These are phyloP conservation scores for Danio tinwini DNA, from an alignment of 2,797 vertebrate genomes.

Conservation along the genomic window DNA sequence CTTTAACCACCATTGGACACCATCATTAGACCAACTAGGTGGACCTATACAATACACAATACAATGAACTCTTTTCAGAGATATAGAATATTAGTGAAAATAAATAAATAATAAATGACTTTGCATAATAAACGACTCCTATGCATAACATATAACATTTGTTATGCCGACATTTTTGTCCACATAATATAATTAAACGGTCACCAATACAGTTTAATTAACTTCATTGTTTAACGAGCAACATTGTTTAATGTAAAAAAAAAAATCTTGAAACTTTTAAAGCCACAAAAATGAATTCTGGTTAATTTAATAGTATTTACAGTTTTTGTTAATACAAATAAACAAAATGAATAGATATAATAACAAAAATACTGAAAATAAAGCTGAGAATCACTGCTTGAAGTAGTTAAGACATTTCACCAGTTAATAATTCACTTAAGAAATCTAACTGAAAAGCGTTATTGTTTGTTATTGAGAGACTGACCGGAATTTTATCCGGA, in stretches of 20 bases:
- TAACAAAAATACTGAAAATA: no score
- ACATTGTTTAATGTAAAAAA: neutral
- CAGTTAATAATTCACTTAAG: neutral
- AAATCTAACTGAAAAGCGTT: neutral
- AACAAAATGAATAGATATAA: no score
- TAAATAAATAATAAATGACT: no score
- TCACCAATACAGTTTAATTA: neutral
- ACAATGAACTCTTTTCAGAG: no score
- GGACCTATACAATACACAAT: no score
- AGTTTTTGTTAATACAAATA: neutral
- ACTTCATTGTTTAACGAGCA: no score
- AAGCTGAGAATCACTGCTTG: no score
- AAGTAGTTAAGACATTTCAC: neutral
- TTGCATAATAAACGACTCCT: neutral
- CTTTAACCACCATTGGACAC: no score
- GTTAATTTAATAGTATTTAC: no score
- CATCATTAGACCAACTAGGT: no score
- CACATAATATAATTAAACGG: neutral
- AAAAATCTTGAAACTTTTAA: neutral
- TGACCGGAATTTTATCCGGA: slow-evolving; percentile 85
- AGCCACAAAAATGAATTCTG: no score
- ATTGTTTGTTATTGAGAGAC: slow-evolving; percentile 50
- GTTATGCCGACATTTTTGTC: neutral
- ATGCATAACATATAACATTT: neutral
- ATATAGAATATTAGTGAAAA: no score